These are phyloP conservation scores for Proctacanthus coquilletti DNA, from an alignment of 1,140 invertebrate species.

Conservation along the genomic window DNA sequence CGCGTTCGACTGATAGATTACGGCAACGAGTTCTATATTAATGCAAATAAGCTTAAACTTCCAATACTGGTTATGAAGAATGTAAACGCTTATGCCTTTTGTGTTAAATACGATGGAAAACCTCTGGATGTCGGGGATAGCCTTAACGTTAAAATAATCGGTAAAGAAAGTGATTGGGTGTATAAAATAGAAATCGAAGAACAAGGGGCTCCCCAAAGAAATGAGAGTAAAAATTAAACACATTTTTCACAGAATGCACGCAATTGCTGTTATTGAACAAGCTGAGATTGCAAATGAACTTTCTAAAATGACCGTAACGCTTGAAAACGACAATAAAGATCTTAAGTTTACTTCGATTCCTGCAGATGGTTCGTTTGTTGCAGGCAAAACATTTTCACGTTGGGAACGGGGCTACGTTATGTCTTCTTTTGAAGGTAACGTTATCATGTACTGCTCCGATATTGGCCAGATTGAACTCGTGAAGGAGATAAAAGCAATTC, in stretches of 20 bases:
- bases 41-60: neutral
- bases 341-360: too few relatives aligned
- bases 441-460: slow-evolving; percentile 3
- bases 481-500: slow-evolving; percentile 4
- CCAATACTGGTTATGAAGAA: slow-evolving; percentile 5
- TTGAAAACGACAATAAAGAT: slow-evolving; percentile 1
- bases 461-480: slow-evolving; percentile 3
- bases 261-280: neutral
- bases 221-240: too few relatives aligned
- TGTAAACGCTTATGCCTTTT: slow-evolving; percentile 6
- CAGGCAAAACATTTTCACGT: neutral
- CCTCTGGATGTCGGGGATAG: slow-evolving; percentile 1
- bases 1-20: slow-evolving; percentile 7
- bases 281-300: neutral
- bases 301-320: neutral
- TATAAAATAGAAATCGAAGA: slow-evolving; percentile 1
- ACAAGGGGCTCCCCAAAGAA: slow-evolving; percentile 2
- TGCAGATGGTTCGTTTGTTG: slow-evolving; percentile 4
- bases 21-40: slow-evolving; percentile 1
- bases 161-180: neutral
- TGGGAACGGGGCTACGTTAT: slow-evolving; percentile 4
- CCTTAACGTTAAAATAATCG: slow-evolving; percentile 2
- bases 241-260: too few relatives aligned
- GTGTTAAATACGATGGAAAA: neutral
- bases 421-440: neutral